Percentiles rank a stretch among this genome's conserved stretches.
Evolutionary conservation across 2,888 invertebrate species (phyloP).

Genomic region (Agriopis aurantiaria): DNA sequence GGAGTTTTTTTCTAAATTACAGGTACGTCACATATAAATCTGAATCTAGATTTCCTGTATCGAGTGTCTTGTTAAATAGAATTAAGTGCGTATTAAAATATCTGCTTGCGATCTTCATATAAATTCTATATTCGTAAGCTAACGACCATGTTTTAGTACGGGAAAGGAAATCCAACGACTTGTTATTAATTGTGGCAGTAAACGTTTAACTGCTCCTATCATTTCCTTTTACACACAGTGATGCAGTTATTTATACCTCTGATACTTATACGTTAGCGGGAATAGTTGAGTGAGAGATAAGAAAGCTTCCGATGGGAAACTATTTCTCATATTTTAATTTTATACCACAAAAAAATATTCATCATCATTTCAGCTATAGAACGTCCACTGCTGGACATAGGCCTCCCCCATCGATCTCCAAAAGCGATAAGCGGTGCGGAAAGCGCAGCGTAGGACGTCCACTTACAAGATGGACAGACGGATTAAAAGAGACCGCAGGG

Average conservation of each 20-base stretch:
- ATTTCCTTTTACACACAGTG: conserved; percentile 34
- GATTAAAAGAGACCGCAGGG: no score
- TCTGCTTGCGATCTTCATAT: conserved; percentile 21
- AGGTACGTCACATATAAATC: no score
- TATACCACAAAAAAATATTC: no score
- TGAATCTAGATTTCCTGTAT: background rate
- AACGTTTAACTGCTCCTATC: conserved; percentile 39
- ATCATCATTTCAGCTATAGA: no score
- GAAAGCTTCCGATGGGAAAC: conserved; percentile 1
- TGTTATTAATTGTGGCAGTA: conserved; percentile 42
- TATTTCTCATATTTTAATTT: no score
- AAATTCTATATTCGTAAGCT: conserved; percentile 32
- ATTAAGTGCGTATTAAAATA: conserved; percentile 19
- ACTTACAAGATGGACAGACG: no score
- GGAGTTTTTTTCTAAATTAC: no score
- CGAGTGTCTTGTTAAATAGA: background rate
- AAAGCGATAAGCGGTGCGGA: no score
- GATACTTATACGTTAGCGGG: conserved; percentile 2
- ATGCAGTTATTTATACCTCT: conserved; percentile 35
- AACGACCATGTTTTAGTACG: conserved; percentile 40
- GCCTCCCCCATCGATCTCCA: no score
- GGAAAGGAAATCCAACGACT: conserved; percentile 35
- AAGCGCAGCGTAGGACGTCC: no score
- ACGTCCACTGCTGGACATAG: no score
- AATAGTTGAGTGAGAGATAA: background rate